Evolutionary conservation across 2,888 invertebrate genomes (phyloP).

Genomic region (Oscheius sp.): DNA sequence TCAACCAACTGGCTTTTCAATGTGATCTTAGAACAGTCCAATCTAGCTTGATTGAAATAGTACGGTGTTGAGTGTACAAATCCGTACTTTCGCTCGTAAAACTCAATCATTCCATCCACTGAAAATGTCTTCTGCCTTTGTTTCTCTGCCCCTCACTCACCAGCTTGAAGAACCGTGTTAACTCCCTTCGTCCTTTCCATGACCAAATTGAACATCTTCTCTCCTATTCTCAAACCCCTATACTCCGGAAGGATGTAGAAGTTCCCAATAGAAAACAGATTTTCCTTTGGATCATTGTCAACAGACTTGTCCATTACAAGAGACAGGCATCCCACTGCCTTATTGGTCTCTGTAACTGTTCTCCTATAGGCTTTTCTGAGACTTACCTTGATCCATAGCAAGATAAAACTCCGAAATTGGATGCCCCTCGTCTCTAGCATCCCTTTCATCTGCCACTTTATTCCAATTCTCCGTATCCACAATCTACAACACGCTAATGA

Average conservation of each 20-base stretch:
- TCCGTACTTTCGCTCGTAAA: slow-evolving; percentile 1
- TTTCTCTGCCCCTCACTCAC: background rate
- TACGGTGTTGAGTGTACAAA: background rate
- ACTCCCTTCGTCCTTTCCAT: slow-evolving; percentile 5
- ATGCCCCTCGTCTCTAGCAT: background rate
- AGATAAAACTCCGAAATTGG: background rate
- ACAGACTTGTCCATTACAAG: background rate
- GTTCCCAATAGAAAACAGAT: slow-evolving; percentile 4
- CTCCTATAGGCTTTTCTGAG: background rate
- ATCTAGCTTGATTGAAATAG: background rate
- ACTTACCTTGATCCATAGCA: background rate
- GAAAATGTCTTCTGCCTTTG: background rate
- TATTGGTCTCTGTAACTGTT: background rate
- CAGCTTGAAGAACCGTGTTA: background rate
- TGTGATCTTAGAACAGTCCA: background rate
- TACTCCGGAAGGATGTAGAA: background rate
- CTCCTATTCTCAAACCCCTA: background rate
- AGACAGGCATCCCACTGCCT: background rate
- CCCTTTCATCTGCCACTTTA: background rate
- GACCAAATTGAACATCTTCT: background rate
- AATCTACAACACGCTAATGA: background rate
- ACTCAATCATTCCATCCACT: background rate
- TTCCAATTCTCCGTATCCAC: background rate
- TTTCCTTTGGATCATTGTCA: background rate
- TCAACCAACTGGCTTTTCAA: background rate